These are phyloP conservation scores for Pandemis heparana DNA, from an alignment of 2,888 invertebrate genomes.

Conservation along the genomic window DNA sequence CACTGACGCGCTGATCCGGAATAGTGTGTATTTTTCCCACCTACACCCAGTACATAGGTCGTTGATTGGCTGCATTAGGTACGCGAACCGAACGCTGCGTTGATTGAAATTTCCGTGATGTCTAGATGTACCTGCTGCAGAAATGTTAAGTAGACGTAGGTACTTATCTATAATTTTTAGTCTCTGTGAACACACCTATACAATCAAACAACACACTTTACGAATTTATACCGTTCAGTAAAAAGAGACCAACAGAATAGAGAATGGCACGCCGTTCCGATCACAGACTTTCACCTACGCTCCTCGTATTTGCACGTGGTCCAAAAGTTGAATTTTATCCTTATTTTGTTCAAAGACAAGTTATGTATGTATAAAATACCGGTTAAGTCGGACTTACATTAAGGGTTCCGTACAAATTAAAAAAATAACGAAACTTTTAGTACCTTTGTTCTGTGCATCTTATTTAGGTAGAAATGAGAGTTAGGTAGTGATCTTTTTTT, in stretches of 20 bases:
- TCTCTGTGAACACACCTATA: not conserved
- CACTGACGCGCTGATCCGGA: not conserved
- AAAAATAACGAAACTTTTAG: too few relatives aligned
- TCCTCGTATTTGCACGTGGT: not conserved
- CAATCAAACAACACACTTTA: not conserved
- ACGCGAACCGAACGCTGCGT: conserved; percentile 41
- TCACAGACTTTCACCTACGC: conserved; percentile 34
- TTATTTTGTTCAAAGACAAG: not conserved
- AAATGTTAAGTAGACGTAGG: conserved; percentile 7
- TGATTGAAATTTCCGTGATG: conserved; percentile 43
- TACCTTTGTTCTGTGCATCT: too few relatives aligned
- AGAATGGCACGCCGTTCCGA: conserved; percentile 28
- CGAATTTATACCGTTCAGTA: conserved; percentile 19
- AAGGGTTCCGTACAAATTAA: too few relatives aligned
- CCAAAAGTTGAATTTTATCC: not conserved
- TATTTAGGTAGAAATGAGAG: too few relatives aligned
- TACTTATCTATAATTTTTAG: not conserved
- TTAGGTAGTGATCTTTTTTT: too few relatives aligned
- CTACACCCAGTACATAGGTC: conserved; percentile 32
- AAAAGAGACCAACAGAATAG: conserved; percentile 29
- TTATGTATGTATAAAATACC: too few relatives aligned
- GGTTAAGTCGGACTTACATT: too few relatives aligned
- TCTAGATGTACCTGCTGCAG: conserved; percentile 15
- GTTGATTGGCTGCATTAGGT: conserved; percentile 37
- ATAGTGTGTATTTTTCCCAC: conserved; percentile 33